Evolutionary conservation across 1,140 invertebrate species (phyloP).

Genomic region (Riptortus pedestris): DNA sequence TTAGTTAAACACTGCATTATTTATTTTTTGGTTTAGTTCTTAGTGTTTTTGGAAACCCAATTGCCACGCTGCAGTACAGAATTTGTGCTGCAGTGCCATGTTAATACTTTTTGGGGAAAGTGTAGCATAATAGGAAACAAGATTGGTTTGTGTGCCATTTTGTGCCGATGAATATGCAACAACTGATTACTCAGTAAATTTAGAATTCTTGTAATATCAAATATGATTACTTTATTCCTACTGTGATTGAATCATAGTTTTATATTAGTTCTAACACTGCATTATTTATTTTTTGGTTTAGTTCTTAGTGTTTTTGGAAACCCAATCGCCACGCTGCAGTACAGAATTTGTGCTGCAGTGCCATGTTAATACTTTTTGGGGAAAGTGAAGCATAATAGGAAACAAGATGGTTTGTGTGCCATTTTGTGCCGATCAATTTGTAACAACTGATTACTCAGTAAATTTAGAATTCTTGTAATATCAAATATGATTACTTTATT

Average conservation of each 20-base stretch:
- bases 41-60: neutral
- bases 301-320: neutral
- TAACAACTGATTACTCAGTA: neutral
- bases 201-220: no score
- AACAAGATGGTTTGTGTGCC: neutral
- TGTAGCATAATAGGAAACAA: neutral
- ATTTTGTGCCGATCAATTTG: neutral
- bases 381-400: neutral
- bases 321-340: neutral
- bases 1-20: no score
- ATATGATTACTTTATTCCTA: no score
- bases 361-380: neutral
- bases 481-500: no score
- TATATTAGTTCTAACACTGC: no score
- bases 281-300: neutral
- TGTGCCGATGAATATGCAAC: neutral
- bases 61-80: neutral
- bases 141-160: neutral
- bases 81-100: slow-evolving; percentile 1
- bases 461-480: no score
- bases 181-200: no score
- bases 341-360: neutral
- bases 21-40: neutral
- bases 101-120: neutral
- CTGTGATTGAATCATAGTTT: no score